Base-by-base conservation (phyloP, 2,888 invertebrate genomes). In the Cetonia aurata region DNA sequence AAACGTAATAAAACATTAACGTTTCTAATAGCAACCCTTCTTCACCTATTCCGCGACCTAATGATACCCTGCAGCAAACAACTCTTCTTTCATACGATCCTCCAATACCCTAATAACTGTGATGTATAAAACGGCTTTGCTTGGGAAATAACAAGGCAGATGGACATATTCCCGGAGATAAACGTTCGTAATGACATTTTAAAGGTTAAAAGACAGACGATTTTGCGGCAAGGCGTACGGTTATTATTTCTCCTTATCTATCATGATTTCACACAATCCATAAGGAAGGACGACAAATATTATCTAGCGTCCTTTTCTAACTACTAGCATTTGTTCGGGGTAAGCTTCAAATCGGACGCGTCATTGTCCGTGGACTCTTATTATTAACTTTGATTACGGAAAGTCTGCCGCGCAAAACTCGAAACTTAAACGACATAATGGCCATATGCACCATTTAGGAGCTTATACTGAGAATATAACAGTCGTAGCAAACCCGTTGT, bases 361-460 rank as follows among this genome's bases (percentile, higher is more conserved):
- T 37, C 9, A 25, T 17, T 25, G 25, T 19, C 48, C 50, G 59
- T 70, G 53, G 67, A 70, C 68, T 70, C 56, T 19, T 67, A 72
- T 69, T 75, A 74, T 75, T 74, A 75, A 71, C 71, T 70, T 73
- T 74, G 75, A 75, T 75, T 74, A 74, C 69, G 72, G 70, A 65
- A 67, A 48, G 25, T 4, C 25, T 10, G 67, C 62, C 57, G 57
- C 67, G 67, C 67, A 52, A 67, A 66, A 70, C 60, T 62, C 70
- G 62, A 57, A 3, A 8, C 69, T 69, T 72, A 74, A 75, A 75
- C 74, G 70, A 73, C 71, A 75, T 73, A 75, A 75, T 75, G 70
- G 37, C 10, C 37, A 37, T 37, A 37, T 37, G 6, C 10, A 37
- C 10, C 4, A 37, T 37, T 37, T 37, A 4, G 10, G 6, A 37